Conservation (phyloP, 2,888 invertebrate species). For the Epiperipatus broadwayi region DNA sequence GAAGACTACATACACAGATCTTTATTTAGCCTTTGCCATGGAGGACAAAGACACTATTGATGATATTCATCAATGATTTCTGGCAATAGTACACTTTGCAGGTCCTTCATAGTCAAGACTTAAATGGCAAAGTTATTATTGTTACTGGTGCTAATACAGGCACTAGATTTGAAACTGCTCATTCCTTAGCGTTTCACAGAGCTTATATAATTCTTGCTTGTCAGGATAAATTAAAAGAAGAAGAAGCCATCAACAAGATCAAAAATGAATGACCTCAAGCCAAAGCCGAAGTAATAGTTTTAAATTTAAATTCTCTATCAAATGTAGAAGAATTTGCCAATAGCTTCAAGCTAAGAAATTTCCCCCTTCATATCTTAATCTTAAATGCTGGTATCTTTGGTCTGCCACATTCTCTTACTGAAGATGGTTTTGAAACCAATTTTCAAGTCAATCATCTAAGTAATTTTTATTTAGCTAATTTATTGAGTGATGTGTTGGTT, state of each 20-base stretch:
- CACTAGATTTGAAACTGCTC: constrained; percentile 80
- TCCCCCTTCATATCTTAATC: constrained; percentile 32
- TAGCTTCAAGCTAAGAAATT: constrained; percentile 24
- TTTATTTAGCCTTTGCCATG: constrained; percentile 70
- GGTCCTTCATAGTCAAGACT: constrained; percentile 67
- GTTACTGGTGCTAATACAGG: constrained; percentile 81
- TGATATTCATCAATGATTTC: too few species aligned
- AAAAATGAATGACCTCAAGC: constrained; percentile 39
- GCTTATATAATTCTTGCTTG: constrained; percentile 74
- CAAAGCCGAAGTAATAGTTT: constrained; percentile 26
- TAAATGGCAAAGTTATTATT: constrained; percentile 60
- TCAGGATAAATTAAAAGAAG: constrained; percentile 41
- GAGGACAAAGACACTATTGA: constrained; percentile 51
- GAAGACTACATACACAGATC: constrained; percentile 67
- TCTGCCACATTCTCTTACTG: constrained; percentile 26
- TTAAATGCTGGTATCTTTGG: constrained; percentile 35
- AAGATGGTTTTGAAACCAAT: constrained; percentile 32
- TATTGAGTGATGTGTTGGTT: constrained; percentile 48
- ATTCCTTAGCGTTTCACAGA: constrained; percentile 65
- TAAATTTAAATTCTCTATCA: constrained; percentile 29
- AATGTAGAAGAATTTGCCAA: constrained; percentile 30
- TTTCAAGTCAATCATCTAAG: constrained; percentile 67
- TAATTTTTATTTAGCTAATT: constrained; percentile 54
- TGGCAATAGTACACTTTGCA: constrained; percentile 71
- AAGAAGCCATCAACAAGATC: constrained; percentile 49